Percentiles rank a stretch among this genome's conserved stretches.
These are phyloP conservation scores for Malurus melanocephalus DNA, from an alignment of 2,113 vertebrate species.

Conservation along the genomic window DNA sequence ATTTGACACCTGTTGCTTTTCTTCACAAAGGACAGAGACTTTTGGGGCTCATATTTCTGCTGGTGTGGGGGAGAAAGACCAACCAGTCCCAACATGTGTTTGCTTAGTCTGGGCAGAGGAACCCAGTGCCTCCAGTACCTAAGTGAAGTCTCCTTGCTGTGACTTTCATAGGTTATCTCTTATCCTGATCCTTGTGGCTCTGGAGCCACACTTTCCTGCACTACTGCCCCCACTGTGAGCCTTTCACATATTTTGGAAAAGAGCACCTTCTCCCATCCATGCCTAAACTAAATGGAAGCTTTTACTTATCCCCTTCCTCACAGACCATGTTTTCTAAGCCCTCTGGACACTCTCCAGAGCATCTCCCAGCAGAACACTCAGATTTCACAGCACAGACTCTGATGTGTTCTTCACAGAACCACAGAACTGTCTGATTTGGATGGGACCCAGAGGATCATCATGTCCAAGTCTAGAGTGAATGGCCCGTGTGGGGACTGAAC, in stretches of 20 bases:
- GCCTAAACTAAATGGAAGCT: neutral
- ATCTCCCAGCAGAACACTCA: neutral
- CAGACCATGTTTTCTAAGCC: neutral
- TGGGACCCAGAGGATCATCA: neutral
- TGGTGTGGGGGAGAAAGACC: fast-evolving
- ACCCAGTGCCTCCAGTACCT: neutral
- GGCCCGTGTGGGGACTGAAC: fast-evolving
- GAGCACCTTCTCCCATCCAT: neutral
- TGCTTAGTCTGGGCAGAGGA: neutral
- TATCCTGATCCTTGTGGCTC: neutral
- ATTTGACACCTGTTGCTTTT: neutral
- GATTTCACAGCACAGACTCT: neutral
- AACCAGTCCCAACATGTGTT: neutral
- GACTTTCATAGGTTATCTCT: neutral
- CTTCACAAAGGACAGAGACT: neutral
- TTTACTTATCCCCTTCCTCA: neutral
- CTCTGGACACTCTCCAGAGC: neutral
- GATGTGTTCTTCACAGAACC: neutral
- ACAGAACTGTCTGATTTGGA: neutral
- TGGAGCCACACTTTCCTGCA: neutral
- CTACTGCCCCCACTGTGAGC: neutral
- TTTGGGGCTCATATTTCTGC: neutral
- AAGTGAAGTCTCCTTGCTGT: neutral
- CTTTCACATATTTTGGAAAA: neutral
- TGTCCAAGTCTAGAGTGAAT: neutral